Percentiles rank a stretch among this genome's conserved stretches.
phyloP scores from a whole-genome alignment of 35 echinoderm and acorn worm genomes.

The Apostichopus parvimensis region DNA sequence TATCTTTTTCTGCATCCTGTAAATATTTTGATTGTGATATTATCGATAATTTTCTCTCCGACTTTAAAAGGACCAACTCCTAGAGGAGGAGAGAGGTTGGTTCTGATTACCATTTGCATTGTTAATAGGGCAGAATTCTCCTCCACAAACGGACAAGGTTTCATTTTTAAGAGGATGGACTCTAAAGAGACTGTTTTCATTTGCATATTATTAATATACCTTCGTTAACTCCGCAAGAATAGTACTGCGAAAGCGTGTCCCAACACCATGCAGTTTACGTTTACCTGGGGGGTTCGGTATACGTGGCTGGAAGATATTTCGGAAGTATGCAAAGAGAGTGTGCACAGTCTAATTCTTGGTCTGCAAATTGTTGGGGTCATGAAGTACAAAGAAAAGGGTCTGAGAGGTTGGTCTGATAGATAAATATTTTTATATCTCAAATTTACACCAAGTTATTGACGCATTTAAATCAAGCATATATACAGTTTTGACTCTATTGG shows the following conservation, averaged over 20 bases:
- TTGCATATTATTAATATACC: constrained; percentile 16
- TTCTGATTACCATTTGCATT: constrained; percentile 33
- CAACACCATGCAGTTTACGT: not conserved
- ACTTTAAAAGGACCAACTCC: too few relatives aligned
- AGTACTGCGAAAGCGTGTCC: not conserved
- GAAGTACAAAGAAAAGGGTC: not conserved
- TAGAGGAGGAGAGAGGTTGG: not conserved
- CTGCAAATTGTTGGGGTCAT: not conserved
- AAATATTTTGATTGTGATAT: not conserved
- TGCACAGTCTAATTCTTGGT: too few relatives aligned
- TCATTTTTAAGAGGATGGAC: not conserved
- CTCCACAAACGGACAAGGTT: not conserved
- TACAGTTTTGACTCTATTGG: too few relatives aligned
- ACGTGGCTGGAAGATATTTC: too few relatives aligned
- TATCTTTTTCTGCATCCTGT: not conserved
- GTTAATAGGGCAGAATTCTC: not conserved
- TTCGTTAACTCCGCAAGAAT: not conserved
- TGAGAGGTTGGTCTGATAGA: not conserved
- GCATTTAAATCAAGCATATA: too few relatives aligned
- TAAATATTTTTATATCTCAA: too few relatives aligned
- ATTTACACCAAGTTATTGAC: too few relatives aligned
- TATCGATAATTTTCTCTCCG: not conserved
- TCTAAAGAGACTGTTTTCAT: not conserved
- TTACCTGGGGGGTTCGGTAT: too few relatives aligned
- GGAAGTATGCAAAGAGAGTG: too few relatives aligned